Conservation (phyloP, 2,113 vertebrate genomes). For the Clarias macrocephalus region DNA sequence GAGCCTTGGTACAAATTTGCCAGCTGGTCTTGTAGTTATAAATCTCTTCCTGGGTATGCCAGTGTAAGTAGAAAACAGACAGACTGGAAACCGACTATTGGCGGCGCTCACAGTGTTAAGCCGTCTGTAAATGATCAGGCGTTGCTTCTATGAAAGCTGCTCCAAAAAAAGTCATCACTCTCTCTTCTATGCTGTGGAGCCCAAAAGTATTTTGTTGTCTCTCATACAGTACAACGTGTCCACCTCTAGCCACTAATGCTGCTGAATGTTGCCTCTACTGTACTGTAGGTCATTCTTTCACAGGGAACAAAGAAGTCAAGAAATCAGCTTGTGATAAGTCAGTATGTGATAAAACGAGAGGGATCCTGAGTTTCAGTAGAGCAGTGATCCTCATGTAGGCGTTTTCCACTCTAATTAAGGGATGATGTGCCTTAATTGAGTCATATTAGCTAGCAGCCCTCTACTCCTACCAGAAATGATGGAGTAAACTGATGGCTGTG, state of each 20-base stretch:
- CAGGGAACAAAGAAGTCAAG: slow-evolving; percentile 14
- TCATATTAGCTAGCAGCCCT: neutral
- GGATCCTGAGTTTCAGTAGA: neutral
- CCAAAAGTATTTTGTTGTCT: neutral
- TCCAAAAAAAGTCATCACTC: neutral
- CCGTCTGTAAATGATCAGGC: neutral
- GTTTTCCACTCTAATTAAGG: neutral
- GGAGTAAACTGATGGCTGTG: neutral
- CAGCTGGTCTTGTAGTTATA: slow-evolving; percentile 10
- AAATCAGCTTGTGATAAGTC: neutral
- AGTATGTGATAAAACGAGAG: neutral
- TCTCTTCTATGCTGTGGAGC: slow-evolving; percentile 25
- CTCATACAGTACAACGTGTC: slow-evolving; percentile 27
- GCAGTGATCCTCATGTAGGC: neutral
- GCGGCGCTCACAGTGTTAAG: neutral
- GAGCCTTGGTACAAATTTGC: neutral
- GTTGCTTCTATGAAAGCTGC: slow-evolving; percentile 7
- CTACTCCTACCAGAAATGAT: neutral
- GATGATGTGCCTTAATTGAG: neutral
- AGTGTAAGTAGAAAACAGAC: slow-evolving; percentile 25
- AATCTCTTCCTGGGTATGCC: slow-evolving; percentile 13
- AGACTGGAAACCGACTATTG: slow-evolving; percentile 21
- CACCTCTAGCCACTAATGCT: neutral
- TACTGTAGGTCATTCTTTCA: neutral
- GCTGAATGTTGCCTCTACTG: slow-evolving; percentile 15